Evolutionary conservation across 1,140 invertebrate species (phyloP).

Genomic region (Drosophila parabipectinata): DNA sequence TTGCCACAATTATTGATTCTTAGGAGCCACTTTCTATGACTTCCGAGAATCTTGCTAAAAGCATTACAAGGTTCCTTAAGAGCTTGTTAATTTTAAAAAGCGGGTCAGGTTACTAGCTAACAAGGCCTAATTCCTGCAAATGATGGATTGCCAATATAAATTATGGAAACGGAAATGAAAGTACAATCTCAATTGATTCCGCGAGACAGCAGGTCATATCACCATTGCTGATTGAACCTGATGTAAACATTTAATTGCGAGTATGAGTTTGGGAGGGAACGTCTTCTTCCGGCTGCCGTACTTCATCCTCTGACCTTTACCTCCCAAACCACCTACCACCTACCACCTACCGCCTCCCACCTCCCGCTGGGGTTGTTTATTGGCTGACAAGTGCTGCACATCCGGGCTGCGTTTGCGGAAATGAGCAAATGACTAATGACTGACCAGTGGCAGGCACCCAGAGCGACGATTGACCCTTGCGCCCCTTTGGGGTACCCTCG

Average conservation of each 20-base stretch:
- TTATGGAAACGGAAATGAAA: conserved; percentile 1
- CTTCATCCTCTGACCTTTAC: neutral
- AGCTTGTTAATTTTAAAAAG: neutral
- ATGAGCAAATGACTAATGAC: conserved; percentile 82
- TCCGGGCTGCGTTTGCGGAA: conserved; percentile 75
- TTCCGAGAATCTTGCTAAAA: neutral
- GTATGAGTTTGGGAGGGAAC: conserved; percentile 23
- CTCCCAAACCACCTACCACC: neutral
- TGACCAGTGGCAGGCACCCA: conserved; percentile 62
- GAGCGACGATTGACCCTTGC: conserved; percentile 17
- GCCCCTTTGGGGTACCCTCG: neutral
- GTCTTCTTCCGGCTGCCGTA: neutral
- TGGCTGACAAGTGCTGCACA: conserved; percentile 81
- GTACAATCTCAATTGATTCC: conserved; percentile 1
- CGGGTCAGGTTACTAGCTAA: conserved; percentile 1
- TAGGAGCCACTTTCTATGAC: neutral
- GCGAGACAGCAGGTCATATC: conserved; percentile 18
- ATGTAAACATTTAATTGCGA: conserved; percentile 52
- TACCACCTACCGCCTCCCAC: neutral
- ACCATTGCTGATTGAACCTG: conserved; percentile 28
- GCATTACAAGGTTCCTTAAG: neutral
- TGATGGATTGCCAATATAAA: neutral
- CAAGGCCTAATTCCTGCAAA: conserved; percentile 1
- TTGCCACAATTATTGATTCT: neutral
- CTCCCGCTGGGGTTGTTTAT: conserved; percentile 64